Percentiles rank a stretch among this genome's conserved stretches.
Conservation (phyloP, 2,888 invertebrate species). For the Dynastes maya region DNA sequence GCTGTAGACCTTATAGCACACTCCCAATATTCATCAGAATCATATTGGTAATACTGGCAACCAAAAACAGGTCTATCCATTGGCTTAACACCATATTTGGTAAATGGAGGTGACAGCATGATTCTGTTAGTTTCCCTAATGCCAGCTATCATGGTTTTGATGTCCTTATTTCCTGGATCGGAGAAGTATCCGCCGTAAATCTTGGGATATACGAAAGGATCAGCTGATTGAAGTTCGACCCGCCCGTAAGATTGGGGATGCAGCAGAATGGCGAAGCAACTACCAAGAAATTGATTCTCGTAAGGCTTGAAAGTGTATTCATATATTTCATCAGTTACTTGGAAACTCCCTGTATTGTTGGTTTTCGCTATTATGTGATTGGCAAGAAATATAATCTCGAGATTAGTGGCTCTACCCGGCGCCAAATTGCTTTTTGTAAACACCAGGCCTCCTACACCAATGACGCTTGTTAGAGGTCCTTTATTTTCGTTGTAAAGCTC, state of each 20-base stretch:
- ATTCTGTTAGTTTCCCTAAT: slow-evolving; percentile 64
- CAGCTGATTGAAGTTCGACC: slow-evolving; percentile 75
- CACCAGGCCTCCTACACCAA: slow-evolving; percentile 76
- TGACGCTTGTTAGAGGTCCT: slow-evolving; percentile 73
- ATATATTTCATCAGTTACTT: slow-evolving; percentile 74
- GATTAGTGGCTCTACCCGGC: slow-evolving; percentile 71
- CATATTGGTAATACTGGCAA: slow-evolving; percentile 66
- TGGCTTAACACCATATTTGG: no score
- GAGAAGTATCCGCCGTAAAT: slow-evolving; percentile 77
- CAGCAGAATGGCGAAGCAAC: slow-evolving; percentile 79
- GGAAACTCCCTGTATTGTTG: slow-evolving; percentile 68
- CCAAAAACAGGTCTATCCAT: no score
- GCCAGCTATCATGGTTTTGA: slow-evolving; percentile 76
- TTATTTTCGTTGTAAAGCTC: slow-evolving; percentile 57
- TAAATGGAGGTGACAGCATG: slow-evolving; percentile 64
- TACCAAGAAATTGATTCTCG: slow-evolving; percentile 65
- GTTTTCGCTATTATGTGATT: slow-evolving; percentile 67
- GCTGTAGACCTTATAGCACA: slow-evolving; percentile 73
- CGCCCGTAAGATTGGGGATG: slow-evolving; percentile 79
- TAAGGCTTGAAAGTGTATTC: slow-evolving; percentile 74
- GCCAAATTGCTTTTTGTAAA: slow-evolving; percentile 74
- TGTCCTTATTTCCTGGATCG: slow-evolving; percentile 72
- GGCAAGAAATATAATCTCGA: slow-evolving; percentile 80
- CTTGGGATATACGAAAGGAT: slow-evolving; percentile 72
- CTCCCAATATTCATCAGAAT: slow-evolving; percentile 84